These are phyloP conservation scores for Phoebastria nigripes DNA, from an alignment of 2,797 vertebrate species.

Conservation along the genomic window DNA sequence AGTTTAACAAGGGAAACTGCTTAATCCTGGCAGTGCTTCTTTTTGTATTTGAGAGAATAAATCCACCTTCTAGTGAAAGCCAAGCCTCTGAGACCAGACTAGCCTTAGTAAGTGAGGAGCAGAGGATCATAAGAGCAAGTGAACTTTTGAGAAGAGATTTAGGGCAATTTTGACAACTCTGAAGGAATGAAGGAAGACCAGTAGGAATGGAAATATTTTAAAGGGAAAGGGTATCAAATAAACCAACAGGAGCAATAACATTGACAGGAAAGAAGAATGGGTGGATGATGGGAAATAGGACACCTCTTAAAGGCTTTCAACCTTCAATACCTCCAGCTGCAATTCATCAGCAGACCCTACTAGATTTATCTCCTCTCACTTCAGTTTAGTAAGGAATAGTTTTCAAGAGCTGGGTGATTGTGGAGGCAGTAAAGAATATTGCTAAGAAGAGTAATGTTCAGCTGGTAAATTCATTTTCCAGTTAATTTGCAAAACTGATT, in stretches of 20 bases:
- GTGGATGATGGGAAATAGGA: background rate
- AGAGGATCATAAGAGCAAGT: background rate
- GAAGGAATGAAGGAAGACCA: background rate
- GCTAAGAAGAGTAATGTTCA: background rate
- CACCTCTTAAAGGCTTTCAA: background rate
- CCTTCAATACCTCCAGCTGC: background rate
- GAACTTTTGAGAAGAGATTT: constrained; percentile 1
- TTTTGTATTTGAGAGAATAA: background rate
- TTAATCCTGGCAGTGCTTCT: background rate
- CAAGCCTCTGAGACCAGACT: background rate
- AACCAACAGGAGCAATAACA: background rate
- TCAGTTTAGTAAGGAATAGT: background rate
- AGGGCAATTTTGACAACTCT: background rate
- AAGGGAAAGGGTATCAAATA: background rate
- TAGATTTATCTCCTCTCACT: background rate
- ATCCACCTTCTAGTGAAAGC: background rate
- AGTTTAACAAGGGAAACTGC: background rate
- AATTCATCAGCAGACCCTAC: background rate
- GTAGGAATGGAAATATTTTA: background rate
- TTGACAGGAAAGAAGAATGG: background rate
- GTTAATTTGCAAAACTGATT: background rate
- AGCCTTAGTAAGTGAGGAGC: background rate
- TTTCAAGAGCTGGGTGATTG: background rate
- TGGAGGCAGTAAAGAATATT: background rate
- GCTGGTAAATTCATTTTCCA: background rate